Evolutionary conservation across 2,797 vertebrate species (phyloP), one percentile per base, ranked within the genome.

Genomic region (Chaetodon trifasciatus): DNA sequence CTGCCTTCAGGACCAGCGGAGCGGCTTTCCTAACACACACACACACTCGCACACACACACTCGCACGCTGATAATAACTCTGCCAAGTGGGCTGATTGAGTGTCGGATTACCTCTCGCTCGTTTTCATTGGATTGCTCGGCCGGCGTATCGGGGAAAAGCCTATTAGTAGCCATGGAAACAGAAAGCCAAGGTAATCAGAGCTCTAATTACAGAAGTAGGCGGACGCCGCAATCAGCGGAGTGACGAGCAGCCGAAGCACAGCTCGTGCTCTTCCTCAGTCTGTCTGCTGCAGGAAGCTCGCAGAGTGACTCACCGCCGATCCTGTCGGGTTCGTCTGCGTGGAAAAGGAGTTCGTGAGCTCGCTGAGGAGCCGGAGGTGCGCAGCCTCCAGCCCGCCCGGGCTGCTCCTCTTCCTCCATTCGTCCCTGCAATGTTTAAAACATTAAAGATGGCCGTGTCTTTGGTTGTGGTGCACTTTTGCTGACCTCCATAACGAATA

Each of bases 131-230:
- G 86, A 91, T 92, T 86, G 87, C 68, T 73, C 70, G 12, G 32
- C 53, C 72, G 28, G 57, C 70, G 56, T 71, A 84, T 82, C 68
- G 13, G 67, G 52, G 72, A 71, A 78, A 78, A 84, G 83, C 88
- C 88, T 70, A 77, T 92, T 91, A 85, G 92, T 91, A 1, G 16
- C 89, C 88, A 88, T 83, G 83, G 90, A 35, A 78, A 90, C 88
- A 70, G 78, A 73, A 82, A 77, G 74, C 76, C n/a, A 1, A 19
- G 24, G 84, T 92, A 91, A 91, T 91, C 84, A 91, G 84, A 90
- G 84, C 80, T 69, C 0, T 86, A 89, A 92, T 91, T 88, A 84
- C 49, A 50, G 70, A 68, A 73, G 65, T 68, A 62, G 83, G 74
- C 77, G 23, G 77, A 70, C 55, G 74, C 61, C 3, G 81, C 83